Evolutionary conservation across 2,113 vertebrate genomes (phyloP).

Genomic region (Eudorcas thomsonii): DNA sequence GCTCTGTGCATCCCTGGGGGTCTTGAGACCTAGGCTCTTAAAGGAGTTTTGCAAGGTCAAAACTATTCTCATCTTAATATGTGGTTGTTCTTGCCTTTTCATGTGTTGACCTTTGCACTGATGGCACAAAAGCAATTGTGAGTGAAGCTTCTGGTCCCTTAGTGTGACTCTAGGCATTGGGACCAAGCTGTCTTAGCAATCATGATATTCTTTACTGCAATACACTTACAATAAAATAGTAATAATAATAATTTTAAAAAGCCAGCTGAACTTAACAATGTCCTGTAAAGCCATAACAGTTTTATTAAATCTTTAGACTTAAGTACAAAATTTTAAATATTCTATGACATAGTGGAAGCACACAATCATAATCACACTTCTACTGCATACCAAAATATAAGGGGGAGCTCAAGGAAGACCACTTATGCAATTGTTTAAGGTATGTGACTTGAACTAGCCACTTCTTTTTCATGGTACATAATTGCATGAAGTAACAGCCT

Average conservation of each 20-base stretch:
- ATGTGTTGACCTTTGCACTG: background rate
- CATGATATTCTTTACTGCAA: background rate
- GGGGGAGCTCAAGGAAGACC: background rate
- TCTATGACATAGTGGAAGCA: background rate
- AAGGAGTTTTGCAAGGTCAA: background rate
- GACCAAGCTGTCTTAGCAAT: background rate
- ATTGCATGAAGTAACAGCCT: background rate
- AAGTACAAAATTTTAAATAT: background rate
- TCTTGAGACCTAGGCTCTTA: background rate
- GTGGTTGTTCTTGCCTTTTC: background rate
- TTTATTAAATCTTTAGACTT: background rate
- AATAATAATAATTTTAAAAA: background rate
- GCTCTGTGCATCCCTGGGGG: background rate
- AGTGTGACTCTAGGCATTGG: background rate
- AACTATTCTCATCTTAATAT: background rate
- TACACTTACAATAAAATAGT: background rate
- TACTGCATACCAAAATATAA: background rate
- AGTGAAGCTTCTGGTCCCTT: background rate
- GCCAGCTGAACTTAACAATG: background rate
- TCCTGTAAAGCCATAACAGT: background rate
- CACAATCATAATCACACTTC: background rate
- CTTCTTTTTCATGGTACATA: background rate
- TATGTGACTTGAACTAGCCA: background rate
- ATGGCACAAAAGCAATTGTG: background rate
- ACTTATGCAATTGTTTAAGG: background rate